These are phyloP conservation scores for Prunella himalayana DNA, from an alignment of 2,113 vertebrate species.

Conservation along the genomic window DNA sequence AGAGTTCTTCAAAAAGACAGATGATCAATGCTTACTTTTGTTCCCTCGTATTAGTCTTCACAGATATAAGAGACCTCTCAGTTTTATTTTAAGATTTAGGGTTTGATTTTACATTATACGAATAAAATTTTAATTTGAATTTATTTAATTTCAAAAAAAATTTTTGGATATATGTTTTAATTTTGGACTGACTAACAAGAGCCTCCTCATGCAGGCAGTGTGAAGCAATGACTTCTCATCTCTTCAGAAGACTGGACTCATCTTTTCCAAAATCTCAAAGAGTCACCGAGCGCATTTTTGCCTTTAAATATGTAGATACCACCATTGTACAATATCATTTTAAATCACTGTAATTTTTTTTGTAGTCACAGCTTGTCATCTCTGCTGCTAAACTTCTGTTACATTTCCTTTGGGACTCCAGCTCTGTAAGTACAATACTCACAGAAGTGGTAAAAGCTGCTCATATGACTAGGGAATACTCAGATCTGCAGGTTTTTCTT, in stretches of 20 bases:
- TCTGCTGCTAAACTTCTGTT: not conserved
- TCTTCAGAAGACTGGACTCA: not conserved
- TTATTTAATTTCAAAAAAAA: not conserved
- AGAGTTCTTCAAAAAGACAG: not conserved
- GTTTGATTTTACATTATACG: not conserved
- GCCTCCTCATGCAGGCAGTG: not conserved
- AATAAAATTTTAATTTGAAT: not conserved
- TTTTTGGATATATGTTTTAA: not conserved
- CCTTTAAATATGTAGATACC: not conserved
- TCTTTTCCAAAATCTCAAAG: not conserved
- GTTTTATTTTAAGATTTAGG: not conserved
- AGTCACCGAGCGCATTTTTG: not conserved
- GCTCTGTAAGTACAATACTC: not conserved
- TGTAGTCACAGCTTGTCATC: not conserved
- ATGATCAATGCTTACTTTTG: not conserved
- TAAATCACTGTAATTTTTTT: not conserved
- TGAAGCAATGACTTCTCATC: not conserved
- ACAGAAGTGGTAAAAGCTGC: not conserved
- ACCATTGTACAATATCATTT: not conserved
- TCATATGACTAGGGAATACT: not conserved
- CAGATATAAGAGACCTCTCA: not conserved
- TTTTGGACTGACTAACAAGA: not conserved
- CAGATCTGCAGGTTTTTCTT: not conserved
- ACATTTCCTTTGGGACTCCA: not conserved
- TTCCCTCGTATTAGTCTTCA: not conserved